Evolutionary conservation across 2,888 invertebrate genomes (phyloP).

Genomic region (Thera britannica): DNA sequence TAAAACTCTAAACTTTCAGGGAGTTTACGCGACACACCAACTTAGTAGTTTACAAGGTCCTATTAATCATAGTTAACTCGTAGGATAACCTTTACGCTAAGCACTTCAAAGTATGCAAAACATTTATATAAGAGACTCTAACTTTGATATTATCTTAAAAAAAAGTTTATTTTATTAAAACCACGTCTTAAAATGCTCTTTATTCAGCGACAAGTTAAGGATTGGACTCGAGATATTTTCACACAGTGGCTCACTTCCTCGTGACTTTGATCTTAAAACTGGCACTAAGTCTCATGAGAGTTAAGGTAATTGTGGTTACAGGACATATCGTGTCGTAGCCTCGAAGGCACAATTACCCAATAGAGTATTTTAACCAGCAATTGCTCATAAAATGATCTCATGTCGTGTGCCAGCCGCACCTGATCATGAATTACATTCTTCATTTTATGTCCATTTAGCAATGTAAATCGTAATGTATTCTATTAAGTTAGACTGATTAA

Average conservation of each 20-base stretch:
- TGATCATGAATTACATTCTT: slow-evolving; percentile 34
- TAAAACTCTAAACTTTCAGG: slow-evolving; percentile 34
- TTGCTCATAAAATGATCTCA: slow-evolving; percentile 67
- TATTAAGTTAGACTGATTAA: background rate
- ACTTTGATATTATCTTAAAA: background rate
- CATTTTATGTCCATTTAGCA: background rate
- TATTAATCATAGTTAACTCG: slow-evolving; percentile 51
- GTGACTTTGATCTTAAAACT: too few relatives aligned
- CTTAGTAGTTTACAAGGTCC: slow-evolving; percentile 45
- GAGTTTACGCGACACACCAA: slow-evolving; percentile 45
- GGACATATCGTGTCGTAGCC: slow-evolving; percentile 50
- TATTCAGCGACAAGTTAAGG: background rate
- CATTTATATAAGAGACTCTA: background rate
- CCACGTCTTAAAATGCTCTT: too few relatives aligned
- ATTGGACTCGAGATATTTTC: background rate
- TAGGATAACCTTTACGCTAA: slow-evolving; percentile 37
- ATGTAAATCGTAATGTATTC: background rate
- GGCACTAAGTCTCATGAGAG: background rate
- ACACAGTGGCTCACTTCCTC: background rate
- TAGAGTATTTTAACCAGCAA: slow-evolving; percentile 62
- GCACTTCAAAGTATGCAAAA: slow-evolving; percentile 36
- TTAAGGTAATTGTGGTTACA: slow-evolving; percentile 42
- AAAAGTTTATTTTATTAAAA: background rate
- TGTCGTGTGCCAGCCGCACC: slow-evolving; percentile 55
- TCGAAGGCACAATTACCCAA: slow-evolving; percentile 62